These are phyloP conservation scores for Rhyacichthys aspro DNA, from an alignment of 2,797 vertebrate species.

Conservation along the genomic window DNA sequence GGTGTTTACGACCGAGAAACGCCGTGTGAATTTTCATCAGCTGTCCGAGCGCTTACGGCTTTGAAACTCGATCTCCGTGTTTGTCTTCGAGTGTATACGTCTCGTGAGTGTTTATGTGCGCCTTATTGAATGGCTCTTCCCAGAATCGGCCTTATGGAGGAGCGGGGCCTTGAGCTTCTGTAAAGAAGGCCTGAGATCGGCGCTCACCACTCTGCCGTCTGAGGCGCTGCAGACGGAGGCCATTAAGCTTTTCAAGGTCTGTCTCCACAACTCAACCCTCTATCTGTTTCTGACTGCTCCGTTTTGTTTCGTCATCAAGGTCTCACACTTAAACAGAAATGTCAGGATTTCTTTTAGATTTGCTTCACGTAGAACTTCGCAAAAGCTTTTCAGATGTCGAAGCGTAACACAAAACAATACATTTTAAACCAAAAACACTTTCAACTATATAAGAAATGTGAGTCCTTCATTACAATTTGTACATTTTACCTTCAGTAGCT, in stretches of 20 bases:
- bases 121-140: conserved; percentile 14
- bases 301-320: too few relatives aligned
- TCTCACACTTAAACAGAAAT: too few relatives aligned
- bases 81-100: conserved; percentile 21
- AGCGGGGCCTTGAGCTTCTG: conserved; percentile 89
- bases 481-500: too few relatives aligned
- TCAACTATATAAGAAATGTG: too few relatives aligned
- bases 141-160: conserved; percentile 90
- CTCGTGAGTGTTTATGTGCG: conserved; percentile 14
- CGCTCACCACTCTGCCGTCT: conserved; percentile 76
- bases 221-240: conserved; percentile 91
- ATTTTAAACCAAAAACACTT: too few relatives aligned
- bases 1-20: conserved; percentile 56
- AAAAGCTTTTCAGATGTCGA: too few relatives aligned
- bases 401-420: too few relatives aligned
- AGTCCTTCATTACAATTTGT: too few relatives aligned
- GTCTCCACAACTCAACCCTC: conserved; percentile 26
- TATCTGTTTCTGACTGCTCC: too few relatives aligned
- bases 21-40: conserved; percentile 51
- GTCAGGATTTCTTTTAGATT: too few relatives aligned
- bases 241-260: conserved; percentile 91
- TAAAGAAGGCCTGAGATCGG: conserved; percentile 85
- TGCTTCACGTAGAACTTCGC: too few relatives aligned
- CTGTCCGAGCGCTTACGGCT: conserved; percentile 58
- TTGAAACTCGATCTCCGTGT: conserved; percentile 60